Evolutionary conservation across 2,888 invertebrate genomes (phyloP).

Genomic region (Tanypteryx hageni): DNA sequence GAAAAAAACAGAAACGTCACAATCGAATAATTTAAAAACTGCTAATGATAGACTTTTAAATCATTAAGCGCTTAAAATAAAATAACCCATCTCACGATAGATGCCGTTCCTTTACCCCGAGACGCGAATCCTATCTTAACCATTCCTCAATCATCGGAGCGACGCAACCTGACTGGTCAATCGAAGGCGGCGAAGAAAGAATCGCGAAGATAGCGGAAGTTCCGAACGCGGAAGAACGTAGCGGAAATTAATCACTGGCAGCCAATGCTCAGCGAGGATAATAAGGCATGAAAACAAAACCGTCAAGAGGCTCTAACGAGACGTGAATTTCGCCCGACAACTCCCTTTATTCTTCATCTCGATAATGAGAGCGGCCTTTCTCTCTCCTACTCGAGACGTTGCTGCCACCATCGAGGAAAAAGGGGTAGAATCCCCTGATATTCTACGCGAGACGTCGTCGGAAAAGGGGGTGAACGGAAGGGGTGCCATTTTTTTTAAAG

Average conservation of each 20-base stretch:
- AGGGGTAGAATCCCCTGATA: background rate
- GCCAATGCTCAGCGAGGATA: background rate
- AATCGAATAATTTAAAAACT: no score
- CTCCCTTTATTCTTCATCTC: background rate
- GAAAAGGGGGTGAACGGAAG: background rate
- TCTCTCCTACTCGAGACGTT: background rate
- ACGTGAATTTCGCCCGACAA: background rate
- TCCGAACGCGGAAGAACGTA: background rate
- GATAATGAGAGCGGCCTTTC: background rate
- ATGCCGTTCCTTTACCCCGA: no score
- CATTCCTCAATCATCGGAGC: background rate
- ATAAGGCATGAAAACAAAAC: conserved; percentile 17
- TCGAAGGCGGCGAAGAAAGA: no score
- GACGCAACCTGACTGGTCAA: background rate
- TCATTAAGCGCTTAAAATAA: no score
- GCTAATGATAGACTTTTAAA: no score
- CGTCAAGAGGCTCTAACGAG: background rate
- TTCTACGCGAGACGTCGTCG: background rate
- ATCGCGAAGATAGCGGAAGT: conserved; percentile 2
- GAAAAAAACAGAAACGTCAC: no score
- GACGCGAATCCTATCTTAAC: background rate
- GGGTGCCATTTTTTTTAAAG: background rate
- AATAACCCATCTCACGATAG: no score
- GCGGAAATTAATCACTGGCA: background rate
- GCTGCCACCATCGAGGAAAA: no score